Evolutionary conservation across 2,797 vertebrate genomes (phyloP).

Genomic region (Sparus aurata): DNA sequence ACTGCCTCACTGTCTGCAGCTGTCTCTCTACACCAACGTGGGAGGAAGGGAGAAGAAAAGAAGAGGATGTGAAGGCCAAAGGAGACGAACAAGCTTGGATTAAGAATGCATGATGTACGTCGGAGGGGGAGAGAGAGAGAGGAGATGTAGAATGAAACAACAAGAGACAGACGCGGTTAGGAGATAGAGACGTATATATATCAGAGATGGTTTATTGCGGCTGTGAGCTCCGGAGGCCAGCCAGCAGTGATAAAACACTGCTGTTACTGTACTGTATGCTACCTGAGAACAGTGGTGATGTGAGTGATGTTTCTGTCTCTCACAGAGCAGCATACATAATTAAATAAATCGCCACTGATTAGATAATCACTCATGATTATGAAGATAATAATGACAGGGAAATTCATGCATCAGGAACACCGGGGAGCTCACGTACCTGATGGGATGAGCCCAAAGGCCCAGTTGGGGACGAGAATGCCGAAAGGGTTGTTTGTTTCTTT

Average conservation of each 20-base stretch:
- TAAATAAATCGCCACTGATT: constrained; percentile 55
- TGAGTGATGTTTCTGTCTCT: constrained; percentile 25
- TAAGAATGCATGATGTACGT: constrained; percentile 66
- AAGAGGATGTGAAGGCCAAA: constrained; percentile 34
- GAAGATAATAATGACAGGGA: constrained; percentile 33
- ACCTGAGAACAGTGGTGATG: constrained; percentile 21
- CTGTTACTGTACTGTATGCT: constrained; percentile 22
- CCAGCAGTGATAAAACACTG: constrained; percentile 15
- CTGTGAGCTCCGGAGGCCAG: constrained; percentile 21
- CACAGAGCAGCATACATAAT: constrained; percentile 48
- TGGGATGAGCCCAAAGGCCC: constrained; percentile 72
- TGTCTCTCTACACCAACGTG: constrained; percentile 26
- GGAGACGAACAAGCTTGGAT: constrained; percentile 37
- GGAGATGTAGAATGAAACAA: constrained; percentile 48
- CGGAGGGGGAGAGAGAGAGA: constrained; percentile 14
- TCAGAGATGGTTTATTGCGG: constrained; percentile 24
- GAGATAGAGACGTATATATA: constrained; percentile 12
- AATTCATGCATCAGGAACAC: constrained; percentile 26
- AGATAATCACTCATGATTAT: constrained; percentile 60
- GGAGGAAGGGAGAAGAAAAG: constrained; percentile 9
- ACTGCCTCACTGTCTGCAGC: constrained; percentile 44
- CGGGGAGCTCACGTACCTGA: constrained; percentile 79
- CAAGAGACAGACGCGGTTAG: constrained; percentile 40
- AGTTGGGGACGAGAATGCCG: constrained; percentile 65
- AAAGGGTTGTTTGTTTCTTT: constrained; percentile 65